These are phyloP conservation scores for Dasysyrphus tricinctus DNA, from an alignment of 2,888 invertebrate genomes.

Conservation along the genomic window DNA sequence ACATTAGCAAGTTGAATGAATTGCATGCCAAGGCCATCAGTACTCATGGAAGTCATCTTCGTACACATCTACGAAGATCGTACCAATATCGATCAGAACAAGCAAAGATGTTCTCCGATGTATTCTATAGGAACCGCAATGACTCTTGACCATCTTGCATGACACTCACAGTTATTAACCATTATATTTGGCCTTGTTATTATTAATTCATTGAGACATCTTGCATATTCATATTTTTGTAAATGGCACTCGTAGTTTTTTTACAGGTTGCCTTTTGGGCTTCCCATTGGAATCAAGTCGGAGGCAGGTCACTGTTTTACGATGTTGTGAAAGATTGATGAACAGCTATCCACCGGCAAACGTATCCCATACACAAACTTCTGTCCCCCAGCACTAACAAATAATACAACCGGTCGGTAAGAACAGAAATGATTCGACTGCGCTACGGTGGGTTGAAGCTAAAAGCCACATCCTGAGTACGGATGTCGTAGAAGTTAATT, in stretches of 20 bases:
- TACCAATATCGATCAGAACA: conserved; percentile 89
- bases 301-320: conserved; percentile 96
- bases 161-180: conserved; percentile 89
- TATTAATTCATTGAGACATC: conserved; percentile 90
- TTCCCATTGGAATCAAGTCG: conserved; percentile 92
- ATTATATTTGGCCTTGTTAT: conserved; percentile 85
- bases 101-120: conserved; percentile 89
- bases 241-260: conserved; percentile 88
- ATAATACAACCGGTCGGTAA: too few species aligned
- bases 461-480: conserved; percentile 88
- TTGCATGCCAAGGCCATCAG: too few species aligned
- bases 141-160: conserved; percentile 91
- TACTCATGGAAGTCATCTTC: too few species aligned
- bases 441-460: too few species aligned
- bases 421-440: too few species aligned
- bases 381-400: too few species aligned
- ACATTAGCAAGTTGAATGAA: conserved; percentile 86
- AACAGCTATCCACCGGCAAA: too few species aligned
- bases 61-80: too few species aligned
- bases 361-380: too few species aligned
- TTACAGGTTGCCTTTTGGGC: conserved; percentile 79
- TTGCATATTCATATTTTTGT: conserved; percentile 91
- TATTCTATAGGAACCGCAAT: conserved; percentile 90
- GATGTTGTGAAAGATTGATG: conserved; percentile 94
- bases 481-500: conserved; percentile 93